phyloP scores from a whole-genome alignment of 2,888 invertebrate genomes.

The Hypolimnas misippus region DNA sequence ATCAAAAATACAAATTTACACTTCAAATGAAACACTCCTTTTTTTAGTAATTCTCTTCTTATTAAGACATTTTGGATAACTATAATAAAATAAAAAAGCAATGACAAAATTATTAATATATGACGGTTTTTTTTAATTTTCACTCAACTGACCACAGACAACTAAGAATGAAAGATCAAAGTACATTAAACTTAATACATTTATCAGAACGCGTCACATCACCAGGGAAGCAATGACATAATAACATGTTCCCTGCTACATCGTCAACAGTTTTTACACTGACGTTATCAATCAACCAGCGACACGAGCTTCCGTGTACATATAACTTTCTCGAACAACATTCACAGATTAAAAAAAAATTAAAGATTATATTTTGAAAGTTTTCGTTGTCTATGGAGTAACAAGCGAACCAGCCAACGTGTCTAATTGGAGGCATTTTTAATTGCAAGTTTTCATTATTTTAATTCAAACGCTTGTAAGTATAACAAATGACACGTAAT shows the following conservation, averaged over 20 bases:
- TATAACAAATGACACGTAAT: constrained; percentile 23
- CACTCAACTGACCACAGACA: constrained; percentile 56
- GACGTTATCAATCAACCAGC: constrained; percentile 71
- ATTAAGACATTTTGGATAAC: not conserved
- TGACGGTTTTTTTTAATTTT: too few relatives aligned
- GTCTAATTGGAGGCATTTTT: constrained; percentile 27
- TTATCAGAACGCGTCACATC: constrained; percentile 66
- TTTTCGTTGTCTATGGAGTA: not conserved
- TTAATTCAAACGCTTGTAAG: constrained; percentile 3
- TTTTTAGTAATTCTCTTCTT: not conserved
- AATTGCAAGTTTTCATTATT: constrained; percentile 20
- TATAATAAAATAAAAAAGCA: too few relatives aligned
- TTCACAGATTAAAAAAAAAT: constrained; percentile 9
- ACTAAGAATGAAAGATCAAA: constrained; percentile 62
- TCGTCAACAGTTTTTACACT: constrained; percentile 67
- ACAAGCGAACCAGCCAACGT: constrained; percentile 16
- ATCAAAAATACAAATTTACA: not conserved
- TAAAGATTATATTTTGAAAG: not conserved
- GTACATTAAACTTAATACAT: constrained; percentile 63
- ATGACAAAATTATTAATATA: too few relatives aligned
- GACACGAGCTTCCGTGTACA: constrained; percentile 73
- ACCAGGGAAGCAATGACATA: constrained; percentile 66
- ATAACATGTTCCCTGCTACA: constrained; percentile 71
- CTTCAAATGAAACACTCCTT: not conserved
- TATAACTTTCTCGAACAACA: constrained; percentile 58